Percentiles rank a stretch among this genome's conserved stretches.
phyloP scores from a whole-genome alignment of 2,888 invertebrate genomes.

The Rotaria macrura region DNA sequence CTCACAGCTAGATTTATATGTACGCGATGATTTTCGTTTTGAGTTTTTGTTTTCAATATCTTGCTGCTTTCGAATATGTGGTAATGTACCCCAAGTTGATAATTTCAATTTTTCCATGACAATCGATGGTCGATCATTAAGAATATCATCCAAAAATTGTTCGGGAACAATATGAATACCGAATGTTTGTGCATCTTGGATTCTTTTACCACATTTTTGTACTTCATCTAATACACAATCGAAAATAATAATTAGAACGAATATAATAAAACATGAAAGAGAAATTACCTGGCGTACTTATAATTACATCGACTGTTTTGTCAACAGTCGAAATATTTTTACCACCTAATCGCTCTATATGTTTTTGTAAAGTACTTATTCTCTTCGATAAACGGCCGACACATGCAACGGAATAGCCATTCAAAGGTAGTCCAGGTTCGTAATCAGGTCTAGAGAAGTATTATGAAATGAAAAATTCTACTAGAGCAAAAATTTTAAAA shows the following conservation, averaged over 20 bases:
- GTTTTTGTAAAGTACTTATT: neutral
- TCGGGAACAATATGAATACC: conserved; percentile 72
- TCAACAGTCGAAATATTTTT: conserved; percentile 59
- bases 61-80: neutral
- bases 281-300: conserved; percentile 58
- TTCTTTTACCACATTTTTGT: conserved; percentile 59
- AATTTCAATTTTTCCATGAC: conserved; percentile 23
- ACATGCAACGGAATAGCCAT: neutral
- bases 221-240: conserved; percentile 55
- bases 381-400: neutral
- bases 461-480: too few relatives aligned
- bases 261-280: neutral
- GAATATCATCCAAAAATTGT: conserved; percentile 53
- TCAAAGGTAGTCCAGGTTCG: neutral
- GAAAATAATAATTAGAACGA: neutral
- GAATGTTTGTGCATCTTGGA: conserved; percentile 59
- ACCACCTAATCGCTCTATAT: conserved; percentile 66
- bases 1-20: conserved; percentile 16
- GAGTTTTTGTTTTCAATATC: neutral
- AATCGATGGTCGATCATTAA: neutral
- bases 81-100: conserved; percentile 25
- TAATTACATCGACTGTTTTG: conserved; percentile 62
- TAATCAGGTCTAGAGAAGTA: neutral
- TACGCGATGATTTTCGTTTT: neutral
- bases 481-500: too few relatives aligned